phyloP scores from a whole-genome alignment of 2,113 vertebrate species.

The Heptranchias perlo region DNA sequence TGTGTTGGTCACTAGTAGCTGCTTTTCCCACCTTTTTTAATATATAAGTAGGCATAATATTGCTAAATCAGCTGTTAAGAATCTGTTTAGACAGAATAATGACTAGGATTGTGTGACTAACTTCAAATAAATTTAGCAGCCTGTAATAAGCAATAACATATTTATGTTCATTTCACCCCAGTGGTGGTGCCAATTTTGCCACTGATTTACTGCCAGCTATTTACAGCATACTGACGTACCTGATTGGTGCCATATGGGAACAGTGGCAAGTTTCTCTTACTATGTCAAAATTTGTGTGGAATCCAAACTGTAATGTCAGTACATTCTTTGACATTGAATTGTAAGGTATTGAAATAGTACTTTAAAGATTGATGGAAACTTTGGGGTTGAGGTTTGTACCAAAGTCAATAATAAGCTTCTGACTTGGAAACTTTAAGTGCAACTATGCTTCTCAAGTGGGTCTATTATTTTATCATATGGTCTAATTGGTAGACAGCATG shows the following conservation, averaged over 20 bases:
- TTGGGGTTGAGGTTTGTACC: neutral
- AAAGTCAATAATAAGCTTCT: neutral
- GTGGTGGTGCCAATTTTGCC: neutral
- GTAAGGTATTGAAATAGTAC: constrained; percentile 14
- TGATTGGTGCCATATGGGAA: constrained; percentile 2
- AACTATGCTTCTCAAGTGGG: neutral
- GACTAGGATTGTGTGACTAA: neutral
- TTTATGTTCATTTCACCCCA: neutral
- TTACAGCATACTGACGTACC: neutral
- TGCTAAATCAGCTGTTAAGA: neutral
- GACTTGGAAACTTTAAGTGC: neutral
- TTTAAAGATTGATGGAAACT: constrained; percentile 8
- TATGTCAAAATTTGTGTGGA: neutral
- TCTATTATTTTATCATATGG: neutral
- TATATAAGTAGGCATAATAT: neutral
- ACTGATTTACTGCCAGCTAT: neutral
- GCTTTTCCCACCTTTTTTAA: neutral
- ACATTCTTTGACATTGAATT: neutral
- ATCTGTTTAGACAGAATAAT: neutral
- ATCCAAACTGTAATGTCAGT: neutral
- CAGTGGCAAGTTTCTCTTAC: constrained; percentile 11
- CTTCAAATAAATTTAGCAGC: neutral
- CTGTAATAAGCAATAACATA: neutral
- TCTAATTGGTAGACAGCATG: neutral
- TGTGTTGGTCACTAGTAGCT: neutral